A percentile compares a stretch with the other conserved stretches of the same genome.
These are phyloP conservation scores for Eulithis prunata DNA, from an alignment of 2,888 invertebrate genomes.

Conservation along the genomic window DNA sequence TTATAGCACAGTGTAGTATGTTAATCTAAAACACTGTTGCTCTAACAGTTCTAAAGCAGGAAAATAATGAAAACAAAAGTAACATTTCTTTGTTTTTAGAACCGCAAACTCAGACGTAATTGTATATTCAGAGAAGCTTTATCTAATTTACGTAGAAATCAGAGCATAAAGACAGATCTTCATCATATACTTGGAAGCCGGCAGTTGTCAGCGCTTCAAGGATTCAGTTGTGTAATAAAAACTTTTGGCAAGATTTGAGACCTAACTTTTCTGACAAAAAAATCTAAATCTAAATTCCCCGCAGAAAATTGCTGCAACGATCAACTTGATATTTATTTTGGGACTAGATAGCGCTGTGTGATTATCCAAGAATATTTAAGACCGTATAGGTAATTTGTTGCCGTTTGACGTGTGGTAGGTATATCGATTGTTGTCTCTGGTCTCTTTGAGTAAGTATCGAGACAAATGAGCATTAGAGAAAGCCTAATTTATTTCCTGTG, in stretches of 20 bases:
- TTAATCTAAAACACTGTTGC: neutral
- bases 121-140: constrained; percentile 23
- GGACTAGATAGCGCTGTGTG: no score
- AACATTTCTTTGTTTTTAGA: constrained; percentile 8
- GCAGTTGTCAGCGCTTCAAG: constrained; percentile 19
- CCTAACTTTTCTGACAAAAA: neutral
- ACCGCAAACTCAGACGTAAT: constrained; percentile 17
- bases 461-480: no score
- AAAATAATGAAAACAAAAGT: constrained; percentile 23
- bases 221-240: constrained; percentile 1
- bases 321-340: no score
- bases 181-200: constrained; percentile 26
- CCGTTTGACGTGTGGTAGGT: no score
- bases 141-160: constrained; percentile 33
- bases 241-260: neutral
- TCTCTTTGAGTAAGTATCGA: no score
- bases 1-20: neutral
- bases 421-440: no score
- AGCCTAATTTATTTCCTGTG: no score
- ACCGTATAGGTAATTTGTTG: no score
- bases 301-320: no score
- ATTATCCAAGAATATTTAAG: no score
- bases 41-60: constrained; percentile 10
- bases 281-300: no score
- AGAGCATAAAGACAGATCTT: constrained; percentile 17